These are phyloP conservation scores for Pithys albifrons DNA, from an alignment of 2,113 vertebrate species.

Conservation along the genomic window DNA sequence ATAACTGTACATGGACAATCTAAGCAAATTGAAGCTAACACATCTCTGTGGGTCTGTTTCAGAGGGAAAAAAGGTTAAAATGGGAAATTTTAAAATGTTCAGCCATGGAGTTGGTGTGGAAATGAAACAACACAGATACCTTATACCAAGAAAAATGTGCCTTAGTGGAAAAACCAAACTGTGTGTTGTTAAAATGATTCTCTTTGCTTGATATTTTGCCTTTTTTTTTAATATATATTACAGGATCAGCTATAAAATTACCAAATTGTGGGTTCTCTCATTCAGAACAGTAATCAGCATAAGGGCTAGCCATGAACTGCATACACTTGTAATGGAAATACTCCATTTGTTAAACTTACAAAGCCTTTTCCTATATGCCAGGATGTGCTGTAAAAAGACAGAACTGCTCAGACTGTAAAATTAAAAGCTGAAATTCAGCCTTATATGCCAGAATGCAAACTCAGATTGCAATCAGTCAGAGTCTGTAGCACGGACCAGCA, in stretches of 20 bases:
- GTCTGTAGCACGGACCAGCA: neutral
- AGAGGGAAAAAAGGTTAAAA: slow-evolving; percentile 34
- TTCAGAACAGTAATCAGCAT: neutral
- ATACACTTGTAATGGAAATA: neutral
- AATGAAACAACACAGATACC: neutral
- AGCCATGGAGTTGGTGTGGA: neutral
- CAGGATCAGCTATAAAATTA: neutral
- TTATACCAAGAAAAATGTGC: neutral
- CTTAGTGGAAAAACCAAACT: neutral
- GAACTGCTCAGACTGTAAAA: neutral
- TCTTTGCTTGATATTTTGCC: neutral
- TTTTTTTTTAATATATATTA: neutral
- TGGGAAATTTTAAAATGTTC: neutral
- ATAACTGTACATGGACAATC: neutral
- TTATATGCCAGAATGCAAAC: neutral
- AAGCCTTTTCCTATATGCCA: slow-evolving; percentile 44
- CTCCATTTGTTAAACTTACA: neutral
- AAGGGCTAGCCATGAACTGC: neutral
- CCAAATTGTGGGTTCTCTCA: neutral
- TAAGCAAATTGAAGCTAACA: slow-evolving; percentile 49
- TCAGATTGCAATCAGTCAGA: neutral
- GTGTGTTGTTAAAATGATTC: neutral
- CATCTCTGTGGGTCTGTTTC: neutral
- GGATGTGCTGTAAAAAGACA: slow-evolving; percentile 6
- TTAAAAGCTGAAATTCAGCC: neutral